phyloP scores from a whole-genome alignment of 1,140 invertebrate species.

The Drosophila littoralis region DNA sequence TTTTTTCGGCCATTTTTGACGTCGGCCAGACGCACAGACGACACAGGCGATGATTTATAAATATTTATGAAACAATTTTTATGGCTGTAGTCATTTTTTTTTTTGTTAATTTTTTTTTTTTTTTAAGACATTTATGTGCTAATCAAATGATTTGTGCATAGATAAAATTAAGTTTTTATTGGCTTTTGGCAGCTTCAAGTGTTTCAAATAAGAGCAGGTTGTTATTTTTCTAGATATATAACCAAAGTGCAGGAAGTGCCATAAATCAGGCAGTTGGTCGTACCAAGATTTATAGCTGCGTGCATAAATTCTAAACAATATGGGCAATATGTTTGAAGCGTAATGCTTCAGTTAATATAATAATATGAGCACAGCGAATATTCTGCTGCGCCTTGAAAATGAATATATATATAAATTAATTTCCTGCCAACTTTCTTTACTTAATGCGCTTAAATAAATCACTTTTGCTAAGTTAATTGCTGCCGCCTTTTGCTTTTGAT shows the following conservation, averaged over 20 bases:
- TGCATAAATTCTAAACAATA: neutral
- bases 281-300: constrained; percentile 11
- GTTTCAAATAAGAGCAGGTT: constrained; percentile 10
- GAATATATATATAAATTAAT: neutral
- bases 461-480: constrained; percentile 16
- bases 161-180: constrained; percentile 23
- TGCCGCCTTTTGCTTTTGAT: constrained; percentile 24
- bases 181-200: neutral
- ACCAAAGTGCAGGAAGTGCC: constrained; percentile 21
- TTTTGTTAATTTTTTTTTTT: constrained; percentile 25
- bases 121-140: constrained; percentile 54
- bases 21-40: constrained; percentile 37
- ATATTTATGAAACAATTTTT: constrained; percentile 73
- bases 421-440: constrained; percentile 22
- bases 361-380: neutral
- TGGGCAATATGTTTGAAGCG: neutral
- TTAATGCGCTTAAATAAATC: constrained; percentile 17
- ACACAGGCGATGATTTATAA: constrained; percentile 48
- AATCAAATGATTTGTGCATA: constrained; percentile 58
- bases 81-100: constrained; percentile 43
- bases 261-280: constrained; percentile 29
- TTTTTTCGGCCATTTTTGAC: constrained; percentile 34
- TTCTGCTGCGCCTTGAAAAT: neutral
- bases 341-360: neutral
- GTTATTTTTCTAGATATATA: neutral